Percentiles rank a stretch among this genome's conserved stretches.
Conservation (phyloP, 2,797 vertebrate genomes). For the Salarias fasciatus region DNA sequence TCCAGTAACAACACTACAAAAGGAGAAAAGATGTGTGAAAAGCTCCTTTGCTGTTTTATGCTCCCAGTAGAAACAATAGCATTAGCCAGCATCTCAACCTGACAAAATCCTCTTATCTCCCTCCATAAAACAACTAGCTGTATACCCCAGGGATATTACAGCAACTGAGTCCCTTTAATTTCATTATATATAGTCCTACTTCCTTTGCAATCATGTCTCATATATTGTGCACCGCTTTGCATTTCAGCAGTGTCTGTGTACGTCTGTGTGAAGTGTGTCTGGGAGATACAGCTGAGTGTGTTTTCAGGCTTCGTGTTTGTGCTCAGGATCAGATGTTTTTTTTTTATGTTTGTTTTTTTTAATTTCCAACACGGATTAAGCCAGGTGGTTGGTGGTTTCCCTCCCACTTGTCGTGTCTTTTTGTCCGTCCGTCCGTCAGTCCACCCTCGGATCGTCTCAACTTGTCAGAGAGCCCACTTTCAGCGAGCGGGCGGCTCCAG, state of each 20-base stretch:
- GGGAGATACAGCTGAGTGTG: conserved; percentile 16
- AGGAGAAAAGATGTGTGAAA: conserved; percentile 71
- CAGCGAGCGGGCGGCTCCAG: conserved; percentile 26
- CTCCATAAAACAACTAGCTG: conserved; percentile 76
- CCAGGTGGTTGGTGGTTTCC: conserved; percentile 59
- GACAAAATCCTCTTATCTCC: conserved; percentile 81
- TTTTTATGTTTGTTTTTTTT: not conserved
- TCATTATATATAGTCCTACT: conserved; percentile 70
- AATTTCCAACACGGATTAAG: conserved; percentile 44
- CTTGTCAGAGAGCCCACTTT: conserved; percentile 62
- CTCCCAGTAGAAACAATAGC: conserved; percentile 75
- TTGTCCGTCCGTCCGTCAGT: conserved; percentile 43
- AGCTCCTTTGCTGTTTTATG: conserved; percentile 74
- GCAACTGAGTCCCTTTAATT: conserved; percentile 76
- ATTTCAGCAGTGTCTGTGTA: conserved; percentile 35
- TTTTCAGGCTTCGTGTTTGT: conserved; percentile 25
- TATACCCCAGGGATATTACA: conserved; percentile 73
- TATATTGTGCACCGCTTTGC: conserved; percentile 66
- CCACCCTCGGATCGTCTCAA: conserved; percentile 41
- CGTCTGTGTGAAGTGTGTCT: conserved; percentile 20
- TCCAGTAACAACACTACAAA: conserved; percentile 66
- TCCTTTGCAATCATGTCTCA: conserved; percentile 53
- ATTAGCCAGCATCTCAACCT: conserved; percentile 77
- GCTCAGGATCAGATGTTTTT: conserved; percentile 51
- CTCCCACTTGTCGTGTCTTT: conserved; percentile 41